Evolutionary conservation across 1,140 invertebrate species (phyloP).

Genomic region (Campoletis sonorensis): DNA sequence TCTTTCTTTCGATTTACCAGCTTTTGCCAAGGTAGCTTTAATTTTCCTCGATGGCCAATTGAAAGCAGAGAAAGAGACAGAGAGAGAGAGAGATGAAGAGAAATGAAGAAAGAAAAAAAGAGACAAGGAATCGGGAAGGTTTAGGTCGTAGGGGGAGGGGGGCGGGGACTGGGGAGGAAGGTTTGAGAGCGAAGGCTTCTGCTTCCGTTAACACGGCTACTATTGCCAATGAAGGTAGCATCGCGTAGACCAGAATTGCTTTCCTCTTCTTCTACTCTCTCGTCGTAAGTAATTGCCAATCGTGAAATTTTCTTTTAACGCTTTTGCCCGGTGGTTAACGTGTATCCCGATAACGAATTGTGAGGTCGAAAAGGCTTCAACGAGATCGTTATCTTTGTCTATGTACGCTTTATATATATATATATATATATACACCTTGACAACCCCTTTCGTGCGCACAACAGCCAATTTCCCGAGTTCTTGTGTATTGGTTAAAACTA

Average conservation of each 20-base stretch:
- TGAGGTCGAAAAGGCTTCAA: neutral
- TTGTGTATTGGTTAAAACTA: constrained; percentile 55
- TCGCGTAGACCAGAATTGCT: constrained; percentile 49
- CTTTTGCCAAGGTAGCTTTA: constrained; percentile 24
- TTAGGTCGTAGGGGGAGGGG: constrained; percentile 19
- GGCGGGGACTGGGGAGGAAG: constrained; percentile 10
- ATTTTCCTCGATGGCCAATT: constrained; percentile 45
- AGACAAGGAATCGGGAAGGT: too few relatives aligned
- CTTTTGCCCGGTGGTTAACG: constrained; percentile 31
- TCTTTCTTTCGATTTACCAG: neutral
- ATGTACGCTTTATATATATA: too few relatives aligned
- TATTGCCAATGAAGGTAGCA: constrained; percentile 30
- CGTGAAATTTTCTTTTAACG: constrained; percentile 58
- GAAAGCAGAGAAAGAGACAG: constrained; percentile 9
- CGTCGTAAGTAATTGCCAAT: constrained; percentile 63
- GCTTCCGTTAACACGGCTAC: constrained; percentile 36
- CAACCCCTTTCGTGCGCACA: constrained; percentile 39
- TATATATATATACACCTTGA: neutral
- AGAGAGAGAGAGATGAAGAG: neutral
- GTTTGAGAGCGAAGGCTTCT: constrained; percentile 17
- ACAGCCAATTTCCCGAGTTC: constrained; percentile 49
- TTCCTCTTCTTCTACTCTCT: constrained; percentile 9
- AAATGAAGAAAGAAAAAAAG: too few relatives aligned
- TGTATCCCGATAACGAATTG: neutral
- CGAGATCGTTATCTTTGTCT: too few relatives aligned